Evolutionary conservation across 1,140 invertebrate genomes (phyloP).

Genomic region (Idris sp.): DNA sequence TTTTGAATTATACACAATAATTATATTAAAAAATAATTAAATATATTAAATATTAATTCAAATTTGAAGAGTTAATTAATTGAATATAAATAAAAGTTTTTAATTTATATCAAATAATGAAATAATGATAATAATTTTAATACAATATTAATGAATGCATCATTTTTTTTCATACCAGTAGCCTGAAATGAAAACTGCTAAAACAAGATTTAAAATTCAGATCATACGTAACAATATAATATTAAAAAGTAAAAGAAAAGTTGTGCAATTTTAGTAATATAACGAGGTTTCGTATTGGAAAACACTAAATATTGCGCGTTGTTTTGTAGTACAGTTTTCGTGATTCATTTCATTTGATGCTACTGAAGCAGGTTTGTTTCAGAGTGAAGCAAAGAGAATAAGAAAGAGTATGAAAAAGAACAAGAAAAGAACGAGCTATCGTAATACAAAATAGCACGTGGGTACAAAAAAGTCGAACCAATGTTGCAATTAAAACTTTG

Average conservation of each 20-base stretch:
- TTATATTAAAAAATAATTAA: no score
- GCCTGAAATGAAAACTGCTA: no score
- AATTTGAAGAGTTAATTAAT: no score
- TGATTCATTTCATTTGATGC: constrained; percentile 72
- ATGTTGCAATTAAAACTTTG: constrained; percentile 50
- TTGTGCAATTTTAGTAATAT: constrained; percentile 39
- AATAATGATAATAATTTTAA: no score
- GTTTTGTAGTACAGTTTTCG: constrained; percentile 64
- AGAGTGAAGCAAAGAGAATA: no score
- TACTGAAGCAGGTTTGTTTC: constrained; percentile 37
- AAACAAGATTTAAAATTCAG: background rate
- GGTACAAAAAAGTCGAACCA: constrained; percentile 38
- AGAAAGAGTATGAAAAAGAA: background rate
- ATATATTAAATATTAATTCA: no score
- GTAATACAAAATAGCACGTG: constrained; percentile 38
- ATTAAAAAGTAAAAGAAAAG: constrained; percentile 51
- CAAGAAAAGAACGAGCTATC: constrained; percentile 17
- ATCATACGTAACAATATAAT: constrained; percentile 32
- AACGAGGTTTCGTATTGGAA: constrained; percentile 68
- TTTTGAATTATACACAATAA: no score
- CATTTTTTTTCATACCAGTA: no score
- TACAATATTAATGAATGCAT: no score
- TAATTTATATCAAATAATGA: no score
- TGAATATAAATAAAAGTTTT: no score
- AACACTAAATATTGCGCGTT: constrained; percentile 72